phyloP scores from a whole-genome alignment of 2,113 vertebrate genomes.

The Mugil cephalus region DNA sequence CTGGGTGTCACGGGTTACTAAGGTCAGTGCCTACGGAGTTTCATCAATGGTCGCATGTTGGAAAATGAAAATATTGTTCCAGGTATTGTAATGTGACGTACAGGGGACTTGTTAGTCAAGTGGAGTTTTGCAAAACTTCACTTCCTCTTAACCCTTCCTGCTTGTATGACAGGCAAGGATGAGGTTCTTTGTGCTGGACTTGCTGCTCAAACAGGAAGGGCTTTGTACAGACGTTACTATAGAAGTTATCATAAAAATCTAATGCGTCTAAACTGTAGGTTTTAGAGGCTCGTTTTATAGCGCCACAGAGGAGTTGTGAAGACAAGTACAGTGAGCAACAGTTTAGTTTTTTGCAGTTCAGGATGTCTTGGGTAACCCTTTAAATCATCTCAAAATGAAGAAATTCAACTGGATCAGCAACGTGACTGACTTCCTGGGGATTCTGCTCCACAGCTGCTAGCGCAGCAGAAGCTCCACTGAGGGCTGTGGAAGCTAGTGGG shows the following conservation, averaged over 20 bases:
- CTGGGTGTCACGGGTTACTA: not conserved
- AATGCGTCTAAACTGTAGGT: too few species aligned
- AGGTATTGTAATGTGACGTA: conserved; percentile 42
- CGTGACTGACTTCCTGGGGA: not conserved
- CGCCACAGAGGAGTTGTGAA: not conserved
- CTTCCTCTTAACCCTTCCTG: conserved; percentile 80
- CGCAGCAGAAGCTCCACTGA: conserved; percentile 17
- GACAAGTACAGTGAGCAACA: not conserved
- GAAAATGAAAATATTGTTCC: conserved; percentile 1
- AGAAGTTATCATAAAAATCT: too few species aligned
- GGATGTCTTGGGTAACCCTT: too few species aligned
- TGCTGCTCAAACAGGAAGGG: conserved; percentile 16
- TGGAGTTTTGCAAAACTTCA: conserved; percentile 54
- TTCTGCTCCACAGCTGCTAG: conserved; percentile 35
- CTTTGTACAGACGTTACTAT: too few species aligned
- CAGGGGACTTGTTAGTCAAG: conserved; percentile 65
- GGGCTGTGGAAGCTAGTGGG: conserved; percentile 12
- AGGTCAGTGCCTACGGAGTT: not conserved
- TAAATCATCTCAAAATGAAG: not conserved
- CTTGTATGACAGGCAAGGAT: conserved; percentile 28
- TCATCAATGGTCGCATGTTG: not conserved
- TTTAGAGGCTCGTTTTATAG: not conserved
- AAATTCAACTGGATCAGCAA: conserved; percentile 25
- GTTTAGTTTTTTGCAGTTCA: not conserved
- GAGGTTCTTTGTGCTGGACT: not conserved